phyloP scores from a whole-genome alignment of 2,113 vertebrate genomes.

The Apteryx owenii region DNA sequence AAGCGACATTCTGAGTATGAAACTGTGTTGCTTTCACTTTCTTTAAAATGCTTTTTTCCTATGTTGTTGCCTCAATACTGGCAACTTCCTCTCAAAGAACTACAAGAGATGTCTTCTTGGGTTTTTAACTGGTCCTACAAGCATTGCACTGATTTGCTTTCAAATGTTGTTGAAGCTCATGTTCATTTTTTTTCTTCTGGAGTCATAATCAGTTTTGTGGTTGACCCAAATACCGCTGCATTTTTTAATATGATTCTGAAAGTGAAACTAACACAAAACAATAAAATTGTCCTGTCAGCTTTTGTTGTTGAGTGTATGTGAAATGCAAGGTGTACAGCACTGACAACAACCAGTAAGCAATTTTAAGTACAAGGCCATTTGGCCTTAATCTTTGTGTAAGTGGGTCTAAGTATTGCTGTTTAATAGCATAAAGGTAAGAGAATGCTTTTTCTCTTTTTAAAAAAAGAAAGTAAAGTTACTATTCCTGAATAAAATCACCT shows the following conservation, averaged over 20 bases:
- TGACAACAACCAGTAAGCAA: fast-evolving
- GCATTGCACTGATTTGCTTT: background rate
- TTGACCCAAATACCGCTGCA: background rate
- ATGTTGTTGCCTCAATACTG: background rate
- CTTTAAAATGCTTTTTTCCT: background rate
- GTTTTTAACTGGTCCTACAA: background rate
- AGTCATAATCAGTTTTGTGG: background rate
- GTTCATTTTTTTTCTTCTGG: background rate
- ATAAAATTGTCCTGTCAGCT: background rate
- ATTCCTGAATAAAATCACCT: background rate
- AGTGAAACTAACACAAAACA: background rate
- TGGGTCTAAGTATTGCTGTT: background rate
- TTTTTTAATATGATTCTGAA: constrained; percentile 23
- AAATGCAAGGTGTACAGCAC: background rate
- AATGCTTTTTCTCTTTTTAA: background rate
- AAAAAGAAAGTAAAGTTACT: background rate
- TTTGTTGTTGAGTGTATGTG: background rate
- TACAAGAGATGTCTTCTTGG: fast-evolving
- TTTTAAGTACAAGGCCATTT: background rate
- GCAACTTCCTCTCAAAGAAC: fast-evolving
- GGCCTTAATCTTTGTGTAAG: background rate
- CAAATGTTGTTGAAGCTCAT: fast-evolving
- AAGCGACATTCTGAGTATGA: background rate
- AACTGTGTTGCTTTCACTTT: background rate
- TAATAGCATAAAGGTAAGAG: background rate